These are phyloP conservation scores for Ceramica pisi DNA, from an alignment of 2,888 invertebrate genomes.

Conservation along the genomic window DNA sequence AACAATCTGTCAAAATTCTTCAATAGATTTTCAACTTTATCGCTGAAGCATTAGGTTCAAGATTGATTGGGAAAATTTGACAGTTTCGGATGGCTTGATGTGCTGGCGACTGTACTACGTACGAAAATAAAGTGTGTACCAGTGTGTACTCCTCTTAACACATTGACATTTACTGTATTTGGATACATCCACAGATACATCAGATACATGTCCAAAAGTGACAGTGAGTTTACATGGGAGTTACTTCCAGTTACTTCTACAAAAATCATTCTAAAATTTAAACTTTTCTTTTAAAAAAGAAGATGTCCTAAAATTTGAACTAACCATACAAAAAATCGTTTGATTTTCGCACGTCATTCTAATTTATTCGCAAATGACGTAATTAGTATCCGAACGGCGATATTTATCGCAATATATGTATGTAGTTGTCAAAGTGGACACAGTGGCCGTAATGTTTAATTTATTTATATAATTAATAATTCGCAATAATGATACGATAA, in stretches of 20 bases:
- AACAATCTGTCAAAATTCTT: too few species aligned
- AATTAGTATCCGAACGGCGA: constrained; percentile 53
- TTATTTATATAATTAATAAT: constrained; percentile 57
- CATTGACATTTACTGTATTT: constrained; percentile 30
- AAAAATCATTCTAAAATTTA: too few species aligned
- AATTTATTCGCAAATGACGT: constrained; percentile 35
- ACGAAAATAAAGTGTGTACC: too few species aligned
- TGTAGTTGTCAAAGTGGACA: constrained; percentile 53
- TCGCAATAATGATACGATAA: constrained; percentile 68
- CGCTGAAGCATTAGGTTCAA: too few species aligned
- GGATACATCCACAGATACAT: too few species aligned
- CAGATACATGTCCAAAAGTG: neutral
- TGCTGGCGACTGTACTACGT: too few species aligned
- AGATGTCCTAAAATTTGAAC: neutral
- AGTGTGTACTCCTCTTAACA: too few species aligned
- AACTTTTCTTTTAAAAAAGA: neutral
- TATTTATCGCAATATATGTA: constrained; percentile 47
- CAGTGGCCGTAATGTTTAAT: constrained; percentile 53
- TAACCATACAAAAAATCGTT: neutral
- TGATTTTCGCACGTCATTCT: neutral
- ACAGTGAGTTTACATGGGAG: too few species aligned
- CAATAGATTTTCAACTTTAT: too few species aligned
- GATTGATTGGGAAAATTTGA: too few species aligned
- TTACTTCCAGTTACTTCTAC: too few species aligned
- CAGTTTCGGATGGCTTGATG: too few species aligned